phyloP scores from a whole-genome alignment of 2,113 vertebrate genomes.

The Stigmatopora nigra region DNA sequence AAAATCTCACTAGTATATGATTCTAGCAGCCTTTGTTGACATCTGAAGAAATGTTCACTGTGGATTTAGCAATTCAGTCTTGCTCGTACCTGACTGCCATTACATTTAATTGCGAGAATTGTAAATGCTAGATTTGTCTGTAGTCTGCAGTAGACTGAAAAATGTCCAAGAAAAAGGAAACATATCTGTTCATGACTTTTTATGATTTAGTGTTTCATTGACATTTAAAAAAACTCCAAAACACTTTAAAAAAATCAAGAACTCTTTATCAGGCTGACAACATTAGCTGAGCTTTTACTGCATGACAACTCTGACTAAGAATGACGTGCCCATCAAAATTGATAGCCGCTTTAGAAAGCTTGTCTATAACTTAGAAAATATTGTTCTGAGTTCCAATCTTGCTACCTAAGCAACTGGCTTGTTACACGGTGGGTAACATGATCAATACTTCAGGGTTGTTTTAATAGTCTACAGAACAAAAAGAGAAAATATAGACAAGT shows the following conservation, averaged over 20 bases:
- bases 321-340: too few species aligned
- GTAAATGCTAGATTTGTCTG: background rate
- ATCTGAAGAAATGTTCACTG: background rate
- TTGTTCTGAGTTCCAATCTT: background rate
- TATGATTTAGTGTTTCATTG: background rate
- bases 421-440: background rate
- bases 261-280: too few species aligned
- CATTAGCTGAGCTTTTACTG: too few species aligned
- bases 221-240: too few species aligned
- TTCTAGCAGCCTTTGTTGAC: background rate
- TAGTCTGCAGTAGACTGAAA: background rate
- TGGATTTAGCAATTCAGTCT: background rate
- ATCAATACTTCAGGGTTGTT: background rate
- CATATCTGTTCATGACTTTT: background rate
- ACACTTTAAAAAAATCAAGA: too few species aligned
- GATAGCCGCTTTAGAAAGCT: too few species aligned
- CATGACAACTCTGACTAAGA: too few species aligned
- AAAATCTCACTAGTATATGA: background rate
- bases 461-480: background rate
- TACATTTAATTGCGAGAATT: background rate
- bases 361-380: too few species aligned
- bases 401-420: background rate
- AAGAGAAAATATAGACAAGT: background rate
- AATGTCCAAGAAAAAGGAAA: background rate
- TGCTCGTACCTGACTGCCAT: background rate